phyloP scores from a whole-genome alignment of 53 echinoderm and acorn worm genomes.

The Mesocentrotus franciscanus region DNA sequence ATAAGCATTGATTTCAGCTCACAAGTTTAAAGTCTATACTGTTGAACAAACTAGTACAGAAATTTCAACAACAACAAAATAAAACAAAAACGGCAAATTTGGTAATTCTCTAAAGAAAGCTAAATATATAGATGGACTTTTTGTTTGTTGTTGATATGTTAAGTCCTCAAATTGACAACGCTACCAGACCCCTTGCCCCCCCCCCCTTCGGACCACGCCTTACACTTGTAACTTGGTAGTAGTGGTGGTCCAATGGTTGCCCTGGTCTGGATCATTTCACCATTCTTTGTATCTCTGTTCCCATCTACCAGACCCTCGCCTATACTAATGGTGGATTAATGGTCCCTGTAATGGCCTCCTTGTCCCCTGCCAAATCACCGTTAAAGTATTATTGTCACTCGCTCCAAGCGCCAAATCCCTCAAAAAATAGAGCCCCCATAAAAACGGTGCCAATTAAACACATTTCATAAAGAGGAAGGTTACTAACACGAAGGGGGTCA shows the following conservation, averaged over 20 bases:
- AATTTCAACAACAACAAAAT: too few species aligned
- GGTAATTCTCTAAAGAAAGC: too few species aligned
- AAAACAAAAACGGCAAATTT: too few species aligned
- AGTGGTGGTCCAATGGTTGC: background rate
- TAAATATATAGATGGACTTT: too few species aligned
- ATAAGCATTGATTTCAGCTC: too few species aligned
- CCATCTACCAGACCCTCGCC: background rate
- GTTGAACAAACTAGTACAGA: too few species aligned
- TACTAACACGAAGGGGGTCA: slow-evolving; percentile 33
- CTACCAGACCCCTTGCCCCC: background rate
- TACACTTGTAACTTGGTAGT: background rate
- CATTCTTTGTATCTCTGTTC: background rate
- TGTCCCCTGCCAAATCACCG: slow-evolving; percentile 12
- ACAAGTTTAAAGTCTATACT: too few species aligned
- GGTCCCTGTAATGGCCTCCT: background rate
- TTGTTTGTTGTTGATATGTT: too few species aligned
- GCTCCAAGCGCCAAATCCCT: slow-evolving; percentile 25
- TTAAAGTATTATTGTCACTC: slow-evolving; percentile 28
- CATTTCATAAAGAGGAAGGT: background rate
- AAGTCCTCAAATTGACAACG: background rate
- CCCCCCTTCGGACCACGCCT: background rate
- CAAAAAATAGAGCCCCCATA: slow-evolving; percentile 14
- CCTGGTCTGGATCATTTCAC: background rate
- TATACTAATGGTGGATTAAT: slow-evolving; percentile 32
- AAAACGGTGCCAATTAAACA: background rate